Evolutionary conservation across 2,797 vertebrate species (phyloP).

Genomic region (Argya squamiceps): DNA sequence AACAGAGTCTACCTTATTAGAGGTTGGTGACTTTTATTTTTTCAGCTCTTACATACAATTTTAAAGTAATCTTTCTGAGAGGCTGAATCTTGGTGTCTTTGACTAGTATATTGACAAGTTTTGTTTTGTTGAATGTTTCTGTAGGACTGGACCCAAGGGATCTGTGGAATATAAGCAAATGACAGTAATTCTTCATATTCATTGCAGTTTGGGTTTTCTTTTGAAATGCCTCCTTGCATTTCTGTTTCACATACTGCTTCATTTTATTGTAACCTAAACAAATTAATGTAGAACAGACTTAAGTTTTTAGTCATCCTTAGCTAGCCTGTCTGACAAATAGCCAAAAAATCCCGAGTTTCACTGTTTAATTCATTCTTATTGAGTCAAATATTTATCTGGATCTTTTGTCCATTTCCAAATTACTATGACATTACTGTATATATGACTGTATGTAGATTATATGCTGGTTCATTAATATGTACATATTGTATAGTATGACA

Average conservation of each 20-base stretch:
- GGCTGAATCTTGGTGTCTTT: not conserved
- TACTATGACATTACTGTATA: not conserved
- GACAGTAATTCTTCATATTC: not conserved
- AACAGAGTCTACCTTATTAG: not conserved
- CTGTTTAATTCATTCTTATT: not conserved
- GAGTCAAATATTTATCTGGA: not conserved
- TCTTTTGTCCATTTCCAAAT: not conserved
- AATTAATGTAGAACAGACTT: not conserved
- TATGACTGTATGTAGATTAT: not conserved
- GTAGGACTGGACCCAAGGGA: not conserved
- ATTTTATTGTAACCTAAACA: not conserved
- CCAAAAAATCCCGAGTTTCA: not conserved
- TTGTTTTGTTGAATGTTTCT: not conserved
- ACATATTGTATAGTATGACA: not conserved
- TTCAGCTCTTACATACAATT: not conserved
- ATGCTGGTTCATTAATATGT: not conserved
- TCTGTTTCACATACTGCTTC: not conserved
- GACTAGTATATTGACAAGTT: not conserved
- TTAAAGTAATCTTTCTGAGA: not conserved
- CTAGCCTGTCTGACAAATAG: not conserved
- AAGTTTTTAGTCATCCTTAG: not conserved
- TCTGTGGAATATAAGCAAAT: not conserved
- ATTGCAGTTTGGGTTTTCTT: accelerated
- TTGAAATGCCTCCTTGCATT: not conserved
- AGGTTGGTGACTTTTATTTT: constrained; percentile 33